Base-by-base conservation (phyloP, 2,888 invertebrate genomes). In the Drosophila neonasuta region DNA sequence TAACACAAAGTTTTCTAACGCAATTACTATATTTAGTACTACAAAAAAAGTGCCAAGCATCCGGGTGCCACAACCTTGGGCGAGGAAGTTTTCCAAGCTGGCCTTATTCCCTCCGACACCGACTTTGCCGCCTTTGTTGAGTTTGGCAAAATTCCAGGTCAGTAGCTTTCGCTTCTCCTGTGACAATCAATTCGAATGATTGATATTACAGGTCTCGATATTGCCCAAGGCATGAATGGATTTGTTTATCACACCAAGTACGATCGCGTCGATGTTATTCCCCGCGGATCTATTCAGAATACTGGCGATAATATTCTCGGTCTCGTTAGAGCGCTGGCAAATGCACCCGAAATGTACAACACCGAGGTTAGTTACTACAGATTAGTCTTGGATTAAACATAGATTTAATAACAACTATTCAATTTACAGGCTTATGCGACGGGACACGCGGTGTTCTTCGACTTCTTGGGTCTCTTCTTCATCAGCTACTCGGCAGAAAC, bases 221-320 rank as follows among this genome's bases (percentile, higher is more conserved):
- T 96, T 80, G 96, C 96, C 0, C 95, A 95, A n/a, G 60, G 58
- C 9, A 34, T 93, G 52, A 95, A 95, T 91, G 96, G 95, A 0
- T 94, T 93, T 87, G 94, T 95, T 10, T 96, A 96, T 89, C 96
- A 96, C 90, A 96, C 96, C 0, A 92, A 93, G 48, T 94, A 94
- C 90, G 96, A 96, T 89, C 90, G 88, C 30, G 92, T 93, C 0
- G 91, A 92, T 1, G 90, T 93, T 5, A 92, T 96, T 29, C 92
- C 92, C n/a, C 88, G 92, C 0, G 95, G 95, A 0, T 94, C 95
- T 2, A 88, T 96, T 30, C 96, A 96, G 88, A 92, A 93, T 77
- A 94, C 94, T 9, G 96, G 95, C 0, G 93, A 95, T 66, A 95
- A 95, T 90, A 86, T 96, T 11, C 88, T 95, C 50, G 92, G 92